phyloP scores from a whole-genome alignment of 2,797 vertebrate genomes.

The Brachymystax lenok region DNA sequence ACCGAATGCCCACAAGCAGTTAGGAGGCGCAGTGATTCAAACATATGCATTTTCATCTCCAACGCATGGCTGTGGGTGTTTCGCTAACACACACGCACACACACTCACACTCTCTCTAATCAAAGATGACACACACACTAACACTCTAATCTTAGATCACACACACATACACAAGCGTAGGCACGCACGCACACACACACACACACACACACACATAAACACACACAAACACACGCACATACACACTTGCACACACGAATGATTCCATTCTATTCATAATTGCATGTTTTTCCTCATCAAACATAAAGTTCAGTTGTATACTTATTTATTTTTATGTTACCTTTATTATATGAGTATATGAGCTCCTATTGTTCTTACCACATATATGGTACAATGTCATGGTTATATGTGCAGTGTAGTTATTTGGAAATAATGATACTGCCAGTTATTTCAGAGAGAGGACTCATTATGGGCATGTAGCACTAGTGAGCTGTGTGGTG shows the following conservation, averaged over 20 bases:
- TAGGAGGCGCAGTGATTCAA: slow-evolving; percentile 64
- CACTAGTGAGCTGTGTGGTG: slow-evolving; percentile 76
- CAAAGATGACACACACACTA: not conserved
- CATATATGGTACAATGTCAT: slow-evolving; percentile 48
- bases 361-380: slow-evolving; percentile 1
- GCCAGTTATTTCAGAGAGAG: slow-evolving; percentile 31
- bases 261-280: slow-evolving; percentile 58
- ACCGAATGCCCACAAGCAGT: slow-evolving; percentile 70
- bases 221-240: not conserved
- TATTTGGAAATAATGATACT: slow-evolving; percentile 66
- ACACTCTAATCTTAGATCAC: not conserved
- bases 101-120: not conserved
- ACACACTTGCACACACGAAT: not conserved
- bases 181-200: not conserved
- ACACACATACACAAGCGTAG: not conserved
- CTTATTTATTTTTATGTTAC: no score
- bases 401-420: slow-evolving; percentile 70
- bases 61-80: slow-evolving; percentile 54
- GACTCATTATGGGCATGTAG: slow-evolving; percentile 67
- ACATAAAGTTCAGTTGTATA: slow-evolving; percentile 42
- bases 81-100: slow-evolving; percentile 13
- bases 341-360: not conserved
- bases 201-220: not conserved
- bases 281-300: slow-evolving; percentile 52
- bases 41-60: slow-evolving; percentile 58